Conservation (phyloP, 2,888 invertebrate species). For the Artemia sinica region DNA sequence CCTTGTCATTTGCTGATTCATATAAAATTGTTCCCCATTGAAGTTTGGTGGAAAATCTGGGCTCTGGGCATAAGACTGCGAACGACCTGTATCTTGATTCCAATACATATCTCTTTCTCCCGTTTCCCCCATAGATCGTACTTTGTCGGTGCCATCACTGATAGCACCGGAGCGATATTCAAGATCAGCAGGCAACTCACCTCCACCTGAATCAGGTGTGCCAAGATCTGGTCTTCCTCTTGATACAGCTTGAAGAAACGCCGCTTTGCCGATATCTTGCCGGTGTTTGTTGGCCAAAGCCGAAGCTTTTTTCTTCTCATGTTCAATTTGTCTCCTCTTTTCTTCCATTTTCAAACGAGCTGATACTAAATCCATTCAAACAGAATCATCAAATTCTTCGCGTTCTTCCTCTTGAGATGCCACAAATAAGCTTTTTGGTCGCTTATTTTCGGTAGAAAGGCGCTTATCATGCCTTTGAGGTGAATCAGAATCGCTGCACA, state of each 20-base stretch:
- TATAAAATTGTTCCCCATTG: slow-evolving; percentile 27
- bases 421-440: slow-evolving; percentile 9
- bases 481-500: slow-evolving; percentile 36
- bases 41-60: slow-evolving; percentile 1
- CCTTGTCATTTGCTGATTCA: slow-evolving; percentile 34
- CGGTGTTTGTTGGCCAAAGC: slow-evolving; percentile 62
- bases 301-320: slow-evolving; percentile 73
- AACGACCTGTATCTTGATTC: background rate
- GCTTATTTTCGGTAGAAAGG: background rate
- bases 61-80: background rate
- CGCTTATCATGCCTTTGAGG: background rate
- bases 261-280: slow-evolving; percentile 78
- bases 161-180: background rate
- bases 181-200: background rate
- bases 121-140: background rate
- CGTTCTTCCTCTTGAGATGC: slow-evolving; percentile 3
- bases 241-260: slow-evolving; percentile 64
- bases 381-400: slow-evolving; percentile 15
- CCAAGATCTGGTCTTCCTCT: background rate
- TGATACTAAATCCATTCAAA: slow-evolving; percentile 48
- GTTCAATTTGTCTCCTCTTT: slow-evolving; percentile 75
- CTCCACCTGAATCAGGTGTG: slow-evolving; percentile 11
- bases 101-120: background rate
- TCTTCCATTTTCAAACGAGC: slow-evolving; percentile 82
- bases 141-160: background rate